Evolutionary conservation across 2,888 invertebrate species (phyloP), one percentile per base, ranked within the genome.

Genomic region (Scaptomyza reducta): DNA sequence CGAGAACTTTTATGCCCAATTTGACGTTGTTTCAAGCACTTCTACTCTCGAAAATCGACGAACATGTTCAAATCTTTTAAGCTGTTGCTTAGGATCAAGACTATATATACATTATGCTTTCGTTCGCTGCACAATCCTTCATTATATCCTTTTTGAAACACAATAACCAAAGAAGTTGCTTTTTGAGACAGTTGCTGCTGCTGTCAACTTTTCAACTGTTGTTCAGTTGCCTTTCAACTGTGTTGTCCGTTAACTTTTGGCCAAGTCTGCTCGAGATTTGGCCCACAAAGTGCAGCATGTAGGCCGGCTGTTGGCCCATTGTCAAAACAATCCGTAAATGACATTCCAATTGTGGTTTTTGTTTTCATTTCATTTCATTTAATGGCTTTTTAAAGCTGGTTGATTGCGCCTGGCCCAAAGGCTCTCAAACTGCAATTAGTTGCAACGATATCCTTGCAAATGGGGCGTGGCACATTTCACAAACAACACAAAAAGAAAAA

Each of bases 341-440:
- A 22, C 59, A 54, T 66, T 38, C 35, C 41, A 38, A 66, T 18
- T 66, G 44, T 22, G 35, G 14, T 49, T 49, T 29, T 14, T 40
- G 29, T 2, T n/a, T 14, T 41, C 18, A 1, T 18, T 31, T 9
- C 56, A 55, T 57, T 22, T 11, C 13, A 33, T 40, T 61, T 41
- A 53, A 10, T 31, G 9, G 31, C 35, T 31, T 47, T 31, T 3
- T 6, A 18, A 16, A 29, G 49, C 54, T 45, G 63, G 55, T 59
- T 62, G 67, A 56, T 56, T 60, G 67, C 46, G 57, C 31, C 22
- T 38, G 7, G 57, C 45, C 29, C 13, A 1, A 31, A 44, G 62
- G 13, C 49, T 59, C n/a, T 41, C 38, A 74, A 81, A 78, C 75
- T 60, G 62, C 25, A 22, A 11, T 9, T 40, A 7, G 33, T 3